phyloP scores from a whole-genome alignment of 92 coral and sea anemone species.

The Actinernus sp. region DNA sequence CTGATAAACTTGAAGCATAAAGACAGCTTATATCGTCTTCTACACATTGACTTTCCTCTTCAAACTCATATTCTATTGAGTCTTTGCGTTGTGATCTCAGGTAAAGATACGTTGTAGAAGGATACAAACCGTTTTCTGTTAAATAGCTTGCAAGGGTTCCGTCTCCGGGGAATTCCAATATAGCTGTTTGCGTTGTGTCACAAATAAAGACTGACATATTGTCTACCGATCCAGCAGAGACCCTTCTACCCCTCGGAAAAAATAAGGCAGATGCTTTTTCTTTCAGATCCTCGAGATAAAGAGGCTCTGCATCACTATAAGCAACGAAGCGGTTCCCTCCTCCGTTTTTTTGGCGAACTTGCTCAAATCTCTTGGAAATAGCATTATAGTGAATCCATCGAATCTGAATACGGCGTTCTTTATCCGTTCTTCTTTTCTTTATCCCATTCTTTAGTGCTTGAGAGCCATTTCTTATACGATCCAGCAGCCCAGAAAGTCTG shows the following conservation, averaged over 20 bases:
- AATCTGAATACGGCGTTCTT: conserved; percentile 46
- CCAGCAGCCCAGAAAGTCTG: conserved; percentile 28
- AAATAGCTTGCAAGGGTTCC: conserved; percentile 38
- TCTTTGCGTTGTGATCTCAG: conserved; percentile 56
- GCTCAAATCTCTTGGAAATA: conserved; percentile 3
- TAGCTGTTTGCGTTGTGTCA: conserved; percentile 54
- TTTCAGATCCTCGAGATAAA: conserved; percentile 38
- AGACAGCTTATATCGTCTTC: no score
- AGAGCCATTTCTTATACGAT: conserved; percentile 14
- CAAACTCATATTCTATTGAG: conserved; percentile 20
- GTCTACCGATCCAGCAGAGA: conserved; percentile 51
- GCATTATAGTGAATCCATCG: conserved; percentile 36
- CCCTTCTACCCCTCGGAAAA: conserved; percentile 50
- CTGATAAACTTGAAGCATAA: no score
- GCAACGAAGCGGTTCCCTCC: conserved; percentile 56
- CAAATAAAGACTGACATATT: conserved; percentile 47
- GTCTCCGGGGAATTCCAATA: conserved; percentile 49
- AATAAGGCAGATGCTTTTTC: conserved; percentile 48
- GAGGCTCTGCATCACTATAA: conserved; percentile 42
- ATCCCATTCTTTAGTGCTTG: conserved; percentile 6
- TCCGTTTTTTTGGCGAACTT: conserved; percentile 37
- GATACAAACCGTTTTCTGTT: conserved; percentile 53
- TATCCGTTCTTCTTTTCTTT: conserved; percentile 37
- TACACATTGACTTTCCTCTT: no score
- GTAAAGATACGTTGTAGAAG: conserved; percentile 62